Conservation (phyloP, 2,797 vertebrate genomes). For the Phrynocephalus forsythii region DNA sequence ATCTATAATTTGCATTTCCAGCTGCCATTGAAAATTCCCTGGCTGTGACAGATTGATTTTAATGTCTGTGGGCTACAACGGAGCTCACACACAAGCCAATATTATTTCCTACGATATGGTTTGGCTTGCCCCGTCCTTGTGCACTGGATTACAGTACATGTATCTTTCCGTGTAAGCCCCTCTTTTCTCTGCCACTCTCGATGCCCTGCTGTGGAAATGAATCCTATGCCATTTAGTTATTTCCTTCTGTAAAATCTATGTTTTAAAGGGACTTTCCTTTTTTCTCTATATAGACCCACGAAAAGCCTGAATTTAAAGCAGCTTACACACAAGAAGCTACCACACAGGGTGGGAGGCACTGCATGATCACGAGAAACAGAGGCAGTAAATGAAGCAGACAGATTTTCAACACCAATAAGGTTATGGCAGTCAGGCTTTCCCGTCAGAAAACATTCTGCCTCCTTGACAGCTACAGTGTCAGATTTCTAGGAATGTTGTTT, state of each 20-base stretch:
- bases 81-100: background rate
- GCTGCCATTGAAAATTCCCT: background rate
- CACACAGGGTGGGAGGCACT: background rate
- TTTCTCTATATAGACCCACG: background rate
- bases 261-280: background rate
- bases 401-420: background rate
- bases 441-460: conserved; percentile 15
- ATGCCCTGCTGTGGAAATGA: background rate
- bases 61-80: background rate
- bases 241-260: background rate
- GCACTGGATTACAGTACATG: background rate
- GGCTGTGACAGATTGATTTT: background rate
- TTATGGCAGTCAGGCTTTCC: background rate
- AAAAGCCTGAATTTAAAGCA: conserved; percentile 8
- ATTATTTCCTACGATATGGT: background rate
- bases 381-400: background rate
- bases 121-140: background rate
- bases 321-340: background rate
- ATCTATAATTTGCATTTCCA: background rate
- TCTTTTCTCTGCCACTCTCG: background rate
- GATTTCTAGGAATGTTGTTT: conserved; percentile 9
- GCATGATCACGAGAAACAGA: background rate
- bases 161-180: background rate
- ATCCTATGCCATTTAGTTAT: background rate
- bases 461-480: conserved; percentile 2